Conservation (phyloP, 2,797 vertebrate genomes). For the Sciaenops ocellatus region DNA sequence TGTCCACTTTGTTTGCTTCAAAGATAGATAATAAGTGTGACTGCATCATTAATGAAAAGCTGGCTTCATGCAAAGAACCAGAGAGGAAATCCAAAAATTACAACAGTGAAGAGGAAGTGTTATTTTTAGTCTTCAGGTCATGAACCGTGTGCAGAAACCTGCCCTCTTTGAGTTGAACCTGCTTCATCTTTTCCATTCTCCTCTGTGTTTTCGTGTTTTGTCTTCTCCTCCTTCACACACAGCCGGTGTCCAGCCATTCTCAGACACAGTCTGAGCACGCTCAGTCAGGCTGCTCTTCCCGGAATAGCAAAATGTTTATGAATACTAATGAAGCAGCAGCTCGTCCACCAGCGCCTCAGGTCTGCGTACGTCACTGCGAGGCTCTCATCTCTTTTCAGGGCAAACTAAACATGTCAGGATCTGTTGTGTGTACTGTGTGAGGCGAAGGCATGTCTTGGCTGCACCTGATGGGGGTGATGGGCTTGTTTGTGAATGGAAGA, state of each 20-base stretch:
- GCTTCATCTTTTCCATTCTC: slow-evolving; percentile 1
- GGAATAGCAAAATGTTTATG: slow-evolving; percentile 62
- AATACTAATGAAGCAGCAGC: slow-evolving; percentile 61
- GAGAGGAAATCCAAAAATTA: background rate
- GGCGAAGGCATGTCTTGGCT: background rate
- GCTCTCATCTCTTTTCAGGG: slow-evolving; percentile 32
- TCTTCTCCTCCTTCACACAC: slow-evolving; percentile 30
- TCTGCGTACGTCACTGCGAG: slow-evolving; percentile 17
- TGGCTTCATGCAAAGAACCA: background rate
- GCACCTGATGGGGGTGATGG: background rate
- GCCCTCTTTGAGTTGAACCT: background rate
- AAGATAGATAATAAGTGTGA: background rate
- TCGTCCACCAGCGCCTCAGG: slow-evolving; percentile 19
- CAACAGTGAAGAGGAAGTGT: background rate
- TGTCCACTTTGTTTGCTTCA: background rate
- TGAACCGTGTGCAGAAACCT: background rate
- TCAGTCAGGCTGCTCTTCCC: slow-evolving; percentile 37
- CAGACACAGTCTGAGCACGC: slow-evolving; percentile 62
- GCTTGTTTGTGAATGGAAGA: slow-evolving; percentile 4
- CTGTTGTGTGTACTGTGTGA: slow-evolving; percentile 12
- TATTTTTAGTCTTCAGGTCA: slow-evolving; percentile 2
- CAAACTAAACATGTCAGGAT: slow-evolving; percentile 51
- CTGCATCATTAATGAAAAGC: background rate
- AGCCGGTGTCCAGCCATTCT: slow-evolving; percentile 23
- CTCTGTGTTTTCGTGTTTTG: slow-evolving; percentile 29